Percentiles rank a stretch among this genome's conserved stretches.
Evolutionary conservation across 2,113 vertebrate species (phyloP).

Genomic region (Trochalopteron elliotii): DNA sequence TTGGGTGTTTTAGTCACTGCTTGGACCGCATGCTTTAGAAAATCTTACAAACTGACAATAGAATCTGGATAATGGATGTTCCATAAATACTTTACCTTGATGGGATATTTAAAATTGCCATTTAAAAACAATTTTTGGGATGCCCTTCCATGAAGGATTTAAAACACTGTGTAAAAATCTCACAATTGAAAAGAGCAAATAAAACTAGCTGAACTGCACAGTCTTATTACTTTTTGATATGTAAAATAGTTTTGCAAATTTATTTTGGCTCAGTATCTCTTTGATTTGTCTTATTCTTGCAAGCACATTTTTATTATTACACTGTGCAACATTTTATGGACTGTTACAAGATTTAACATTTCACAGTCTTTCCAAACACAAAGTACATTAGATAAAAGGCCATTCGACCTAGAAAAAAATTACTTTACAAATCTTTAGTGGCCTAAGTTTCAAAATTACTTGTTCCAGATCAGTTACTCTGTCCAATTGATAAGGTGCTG

Average conservation of each 20-base stretch:
- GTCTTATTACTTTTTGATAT: conserved; percentile 35
- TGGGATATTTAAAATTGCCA: background rate
- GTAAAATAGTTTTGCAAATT: conserved; percentile 28
- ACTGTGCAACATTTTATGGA: background rate
- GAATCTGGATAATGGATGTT: background rate
- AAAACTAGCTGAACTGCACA: conserved; percentile 13
- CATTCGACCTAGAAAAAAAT: background rate
- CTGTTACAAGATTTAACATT: background rate
- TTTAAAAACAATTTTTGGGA: background rate
- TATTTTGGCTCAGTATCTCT: conserved; percentile 43
- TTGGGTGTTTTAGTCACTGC: background rate
- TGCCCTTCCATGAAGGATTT: background rate
- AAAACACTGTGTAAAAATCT: background rate
- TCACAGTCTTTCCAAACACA: background rate
- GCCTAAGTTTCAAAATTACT: background rate
- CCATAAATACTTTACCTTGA: background rate
- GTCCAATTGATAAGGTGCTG: background rate
- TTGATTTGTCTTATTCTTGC: background rate
- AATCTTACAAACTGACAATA: background rate
- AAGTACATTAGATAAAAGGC: background rate
- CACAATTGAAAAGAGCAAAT: conserved; percentile 4
- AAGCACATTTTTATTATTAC: background rate
- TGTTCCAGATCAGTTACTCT: background rate
- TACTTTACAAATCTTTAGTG: background rate
- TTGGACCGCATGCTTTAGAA: background rate